Evolutionary conservation across 2,888 invertebrate genomes (phyloP).

Genomic region (Calliphora vomitoria): DNA sequence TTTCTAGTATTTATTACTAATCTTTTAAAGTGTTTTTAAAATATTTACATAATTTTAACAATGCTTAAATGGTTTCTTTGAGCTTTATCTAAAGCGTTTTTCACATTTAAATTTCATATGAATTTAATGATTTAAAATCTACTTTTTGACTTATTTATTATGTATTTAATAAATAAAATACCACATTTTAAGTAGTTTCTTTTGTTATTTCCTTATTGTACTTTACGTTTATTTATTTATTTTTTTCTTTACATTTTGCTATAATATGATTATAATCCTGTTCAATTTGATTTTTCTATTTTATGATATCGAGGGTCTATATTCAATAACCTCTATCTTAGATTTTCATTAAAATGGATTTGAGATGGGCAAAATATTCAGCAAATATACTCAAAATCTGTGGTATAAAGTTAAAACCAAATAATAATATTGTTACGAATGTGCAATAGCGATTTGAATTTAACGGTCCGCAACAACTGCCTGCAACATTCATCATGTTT

Average conservation of each 20-base stretch:
- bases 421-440: too few species aligned
- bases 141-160: slow-evolving; percentile 38
- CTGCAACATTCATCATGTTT: too few species aligned
- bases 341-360: too few species aligned
- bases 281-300: slow-evolving; percentile 49
- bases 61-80: neutral
- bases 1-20: neutral
- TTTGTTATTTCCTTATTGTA: slow-evolving; percentile 31
- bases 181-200: slow-evolving; percentile 43
- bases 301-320: neutral
- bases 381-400: too few species aligned
- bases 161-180: slow-evolving; percentile 22
- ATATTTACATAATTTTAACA: slow-evolving; percentile 1
- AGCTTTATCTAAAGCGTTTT: neutral
- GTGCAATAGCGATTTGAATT: too few species aligned
- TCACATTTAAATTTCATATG: neutral
- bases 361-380: too few species aligned
- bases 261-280: slow-evolving; percentile 53
- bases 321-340: too few species aligned
- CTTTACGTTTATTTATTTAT: neutral
- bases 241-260: slow-evolving; percentile 22
- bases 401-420: too few species aligned
- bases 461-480: too few species aligned
- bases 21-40: neutral
- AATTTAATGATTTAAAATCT: slow-evolving; percentile 8